Evolutionary conservation across 2,113 vertebrate genomes (phyloP), one percentile per base, ranked within the genome.

Genomic region (Bos indicus): DNA sequence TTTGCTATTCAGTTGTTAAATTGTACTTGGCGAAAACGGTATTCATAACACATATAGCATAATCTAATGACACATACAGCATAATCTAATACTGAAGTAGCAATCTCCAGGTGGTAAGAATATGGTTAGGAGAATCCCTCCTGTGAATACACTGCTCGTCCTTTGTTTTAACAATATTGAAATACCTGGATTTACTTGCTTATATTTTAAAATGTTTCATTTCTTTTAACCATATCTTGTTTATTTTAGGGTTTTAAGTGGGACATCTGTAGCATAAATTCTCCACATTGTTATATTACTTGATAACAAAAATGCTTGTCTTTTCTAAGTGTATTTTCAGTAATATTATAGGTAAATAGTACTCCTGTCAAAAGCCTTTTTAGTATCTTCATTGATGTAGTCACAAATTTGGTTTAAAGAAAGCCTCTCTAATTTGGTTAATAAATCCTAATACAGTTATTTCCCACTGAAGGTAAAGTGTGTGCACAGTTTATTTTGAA

Each of bases 111-210:
- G 16, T 96, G 67, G 30, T 62, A 48, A 94, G 57, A 87, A 43
- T 90, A 77, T 91, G 43, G 13, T 96, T 56, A 52, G 56, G 60
- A 97, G 23, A 87, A 48, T 78, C 60, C 46, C 36, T 95, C 9
- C 43, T 93, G 6, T 83, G 52, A 86, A 52, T 26, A 78, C 40
- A 96, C 11, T 80, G 7, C 30, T 83, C 46, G 25, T 94, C 15
- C 33, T 91, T 81, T 33, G 30, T 90, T 94, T 81, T 83, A 64
- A 46, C 52, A 88, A 0, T 91, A 95, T 88, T 92, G 89, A 94
- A 92, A 97, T 95, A 89, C 43, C 16, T 91, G 43, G 17, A 77
- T 83, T 97, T 93, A 96, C 23, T 95, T 95, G 84, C 26, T 83
- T 88, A 89, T n/a, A 28, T 91, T 94, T 86, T 92, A 78, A 83